Percentiles rank a stretch among this genome's conserved stretches.
Evolutionary conservation across 2,888 invertebrate species (phyloP).

Genomic region (Meghimatium bilineatum): DNA sequence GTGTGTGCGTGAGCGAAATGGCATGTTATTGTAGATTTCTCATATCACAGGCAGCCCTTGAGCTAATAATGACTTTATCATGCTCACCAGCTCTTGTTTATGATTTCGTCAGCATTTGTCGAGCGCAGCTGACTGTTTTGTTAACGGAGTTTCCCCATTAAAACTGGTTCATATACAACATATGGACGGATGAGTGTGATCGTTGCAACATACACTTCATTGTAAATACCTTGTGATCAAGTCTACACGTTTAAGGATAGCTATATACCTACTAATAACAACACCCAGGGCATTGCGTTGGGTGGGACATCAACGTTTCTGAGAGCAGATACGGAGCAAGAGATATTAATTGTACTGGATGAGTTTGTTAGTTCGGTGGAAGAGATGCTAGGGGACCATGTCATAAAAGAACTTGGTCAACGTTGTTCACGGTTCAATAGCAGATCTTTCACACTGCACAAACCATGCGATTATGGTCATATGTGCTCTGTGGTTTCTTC

Average conservation of each 20-base stretch:
- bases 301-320: too few relatives aligned
- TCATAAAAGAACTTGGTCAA: too few relatives aligned
- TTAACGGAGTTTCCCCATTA: not conserved
- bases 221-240: not conserved
- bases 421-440: too few relatives aligned
- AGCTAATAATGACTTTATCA: constrained; percentile 2
- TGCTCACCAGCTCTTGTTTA: constrained; percentile 4
- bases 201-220: not conserved
- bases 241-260: not conserved
- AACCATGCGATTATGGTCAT: too few relatives aligned
- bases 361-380: too few relatives aligned
- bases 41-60: not conserved
- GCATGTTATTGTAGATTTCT: not conserved
- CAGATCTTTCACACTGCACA: too few relatives aligned
- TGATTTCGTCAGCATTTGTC: constrained; percentile 1
- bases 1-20: not conserved
- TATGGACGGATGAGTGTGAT: not conserved
- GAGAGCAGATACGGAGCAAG: too few relatives aligned
- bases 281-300: too few relatives aligned
- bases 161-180: not conserved
- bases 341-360: too few relatives aligned
- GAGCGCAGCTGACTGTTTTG: not conserved
- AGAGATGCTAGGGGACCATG: too few relatives aligned
- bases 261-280: too few relatives aligned
- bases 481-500: too few relatives aligned